Conservation (phyloP, 2,113 vertebrate genomes). For the Trachemys scripta region DNA sequence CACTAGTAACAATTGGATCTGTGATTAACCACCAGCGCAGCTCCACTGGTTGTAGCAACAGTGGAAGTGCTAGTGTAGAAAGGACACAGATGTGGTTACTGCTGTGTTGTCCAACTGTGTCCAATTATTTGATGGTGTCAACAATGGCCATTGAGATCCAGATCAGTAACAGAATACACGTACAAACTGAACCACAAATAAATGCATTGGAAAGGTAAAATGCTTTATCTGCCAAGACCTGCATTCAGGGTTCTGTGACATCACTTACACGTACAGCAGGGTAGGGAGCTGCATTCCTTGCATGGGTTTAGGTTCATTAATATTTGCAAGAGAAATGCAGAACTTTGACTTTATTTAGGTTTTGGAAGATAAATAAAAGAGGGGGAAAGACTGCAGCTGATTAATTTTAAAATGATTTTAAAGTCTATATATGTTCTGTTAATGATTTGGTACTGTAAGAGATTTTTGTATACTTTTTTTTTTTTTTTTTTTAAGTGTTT, state of each 20-base stretch:
- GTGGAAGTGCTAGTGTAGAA: not conserved
- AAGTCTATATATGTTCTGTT: slow-evolving; percentile 38
- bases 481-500: slow-evolving; percentile 18
- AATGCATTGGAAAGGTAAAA: not conserved
- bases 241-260: not conserved
- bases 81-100: not conserved
- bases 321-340: slow-evolving; percentile 39
- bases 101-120: not conserved
- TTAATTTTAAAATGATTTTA: slow-evolving; percentile 33
- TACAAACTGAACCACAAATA: not conserved
- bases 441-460: slow-evolving; percentile 45
- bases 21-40: not conserved
- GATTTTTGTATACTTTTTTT: not conserved
- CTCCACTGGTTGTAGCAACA: not conserved
- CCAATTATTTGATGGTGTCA: not conserved
- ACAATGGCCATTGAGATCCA: not conserved
- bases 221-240: not conserved
- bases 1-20: not conserved
- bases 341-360: slow-evolving; percentile 41
- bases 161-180: not conserved
- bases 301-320: slow-evolving; percentile 12
- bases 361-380: slow-evolving; percentile 64
- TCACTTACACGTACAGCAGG: not conserved
- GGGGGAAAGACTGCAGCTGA: not conserved
- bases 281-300: not conserved